phyloP scores from a whole-genome alignment of 2,797 vertebrate species.

The Acipenser ruthenus region DNA sequence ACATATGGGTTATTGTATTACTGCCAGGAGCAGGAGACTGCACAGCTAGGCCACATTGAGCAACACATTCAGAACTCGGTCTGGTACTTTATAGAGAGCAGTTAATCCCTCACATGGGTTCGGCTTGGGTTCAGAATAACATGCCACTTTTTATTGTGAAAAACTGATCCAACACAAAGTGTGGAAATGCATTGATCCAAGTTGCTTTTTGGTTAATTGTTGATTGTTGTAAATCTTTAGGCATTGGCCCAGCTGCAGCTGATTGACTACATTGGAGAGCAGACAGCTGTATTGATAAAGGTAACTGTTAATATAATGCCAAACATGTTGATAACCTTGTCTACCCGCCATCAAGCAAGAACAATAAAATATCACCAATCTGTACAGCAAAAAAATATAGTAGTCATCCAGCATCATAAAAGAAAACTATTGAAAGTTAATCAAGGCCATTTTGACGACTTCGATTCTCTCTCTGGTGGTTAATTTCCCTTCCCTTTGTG shows the following conservation, averaged over 20 bases:
- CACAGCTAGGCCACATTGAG: neutral
- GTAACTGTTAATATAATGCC: constrained; percentile 37
- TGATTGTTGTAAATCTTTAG: constrained; percentile 47
- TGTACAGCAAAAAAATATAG: no score
- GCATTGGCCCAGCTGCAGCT: constrained; percentile 90
- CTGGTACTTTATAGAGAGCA: neutral
- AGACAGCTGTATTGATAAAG: constrained; percentile 91
- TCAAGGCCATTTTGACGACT: no score
- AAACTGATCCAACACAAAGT: no score
- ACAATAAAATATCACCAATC: no score
- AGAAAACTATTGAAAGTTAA: no score
- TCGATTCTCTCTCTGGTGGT: neutral
- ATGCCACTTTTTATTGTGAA: neutral
- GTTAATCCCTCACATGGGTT: neutral
- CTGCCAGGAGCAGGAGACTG: neutral
- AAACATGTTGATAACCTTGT: no score
- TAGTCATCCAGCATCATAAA: no score
- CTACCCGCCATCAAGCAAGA: no score
- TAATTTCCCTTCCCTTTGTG: neutral
- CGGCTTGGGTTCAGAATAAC: no score
- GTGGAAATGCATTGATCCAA: constrained; percentile 12
- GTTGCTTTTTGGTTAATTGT: constrained; percentile 26
- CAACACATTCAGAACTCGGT: neutral
- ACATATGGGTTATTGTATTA: neutral
- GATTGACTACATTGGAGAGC: constrained; percentile 90